Conservation (phyloP, 2,113 vertebrate species). For the Psilopsiagon aymara region DNA sequence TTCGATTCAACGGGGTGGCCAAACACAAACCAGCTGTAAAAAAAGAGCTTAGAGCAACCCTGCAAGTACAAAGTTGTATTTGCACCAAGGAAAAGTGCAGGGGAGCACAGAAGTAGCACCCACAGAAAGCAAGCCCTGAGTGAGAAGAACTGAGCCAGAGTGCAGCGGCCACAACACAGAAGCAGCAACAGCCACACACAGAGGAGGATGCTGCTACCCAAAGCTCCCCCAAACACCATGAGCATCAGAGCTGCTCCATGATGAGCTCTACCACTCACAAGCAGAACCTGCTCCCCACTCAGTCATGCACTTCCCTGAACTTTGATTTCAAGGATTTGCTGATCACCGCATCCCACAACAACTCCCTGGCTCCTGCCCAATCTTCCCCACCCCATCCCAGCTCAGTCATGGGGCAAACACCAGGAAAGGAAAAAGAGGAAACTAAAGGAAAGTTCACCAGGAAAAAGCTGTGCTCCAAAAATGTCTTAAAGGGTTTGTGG, state of each 20-base stretch:
- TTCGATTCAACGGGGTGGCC: rapidly evolving
- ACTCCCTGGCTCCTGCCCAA: background rate
- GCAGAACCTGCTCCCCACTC: background rate
- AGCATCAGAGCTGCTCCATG: background rate
- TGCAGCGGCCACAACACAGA: rapidly evolving
- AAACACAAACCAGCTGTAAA: background rate
- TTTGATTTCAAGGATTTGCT: conserved; percentile 18
- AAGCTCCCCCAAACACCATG: background rate
- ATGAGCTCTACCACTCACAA: background rate
- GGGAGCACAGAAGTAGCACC: background rate
- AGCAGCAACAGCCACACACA: rapidly evolving
- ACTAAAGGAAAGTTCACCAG: background rate
- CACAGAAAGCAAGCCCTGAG: rapidly evolving
- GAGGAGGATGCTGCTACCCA: background rate
- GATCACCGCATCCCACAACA: background rate
- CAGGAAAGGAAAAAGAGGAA: background rate
- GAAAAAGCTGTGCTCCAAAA: background rate
- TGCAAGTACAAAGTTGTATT: background rate
- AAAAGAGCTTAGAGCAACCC: rapidly evolving
- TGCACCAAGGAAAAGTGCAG: background rate
- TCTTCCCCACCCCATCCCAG: conserved; percentile 23
- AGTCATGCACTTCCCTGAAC: background rate
- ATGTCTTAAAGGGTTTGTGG: rapidly evolving
- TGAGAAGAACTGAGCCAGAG: background rate
- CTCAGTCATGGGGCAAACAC: background rate